These are phyloP conservation scores for Syrphus vitripennis DNA, from an alignment of 2,888 invertebrate species.

Conservation along the genomic window DNA sequence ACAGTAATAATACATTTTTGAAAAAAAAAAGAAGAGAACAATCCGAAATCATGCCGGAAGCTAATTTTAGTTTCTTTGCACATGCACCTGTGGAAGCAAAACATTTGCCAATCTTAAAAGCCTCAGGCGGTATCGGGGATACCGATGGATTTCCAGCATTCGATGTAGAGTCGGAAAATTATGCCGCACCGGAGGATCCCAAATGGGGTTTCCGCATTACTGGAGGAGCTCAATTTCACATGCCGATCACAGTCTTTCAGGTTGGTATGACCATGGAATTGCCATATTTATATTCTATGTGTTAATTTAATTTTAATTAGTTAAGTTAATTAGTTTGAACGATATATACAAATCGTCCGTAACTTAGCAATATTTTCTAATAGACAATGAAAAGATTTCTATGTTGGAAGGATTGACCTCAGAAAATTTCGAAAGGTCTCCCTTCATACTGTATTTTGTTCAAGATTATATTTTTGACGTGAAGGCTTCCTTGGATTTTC, in stretches of 20 bases:
- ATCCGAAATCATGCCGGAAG: conserved; percentile 77
- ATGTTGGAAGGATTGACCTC: too few relatives aligned
- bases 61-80: conserved; percentile 73
- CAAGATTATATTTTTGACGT: too few relatives aligned
- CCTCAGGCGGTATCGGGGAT: conserved; percentile 80
- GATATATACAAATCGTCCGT: too few relatives aligned
- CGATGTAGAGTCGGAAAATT: conserved; percentile 79
- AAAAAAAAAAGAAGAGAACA: conserved; percentile 12
- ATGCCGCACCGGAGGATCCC: conserved; percentile 78
- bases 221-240: conserved; percentile 81
- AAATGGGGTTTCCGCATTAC: conserved; percentile 81
- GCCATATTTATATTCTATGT: too few relatives aligned
- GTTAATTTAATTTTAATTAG: too few relatives aligned
- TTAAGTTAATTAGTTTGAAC: too few relatives aligned
- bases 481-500: too few relatives aligned
- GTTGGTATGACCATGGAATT: conserved; percentile 74
- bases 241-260: conserved; percentile 82
- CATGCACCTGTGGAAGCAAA: conserved; percentile 76
- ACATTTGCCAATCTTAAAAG: conserved; percentile 77
- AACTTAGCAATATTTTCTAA: too few relatives aligned
- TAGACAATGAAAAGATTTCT: too few relatives aligned
- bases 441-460: too few relatives aligned
- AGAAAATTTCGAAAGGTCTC: too few relatives aligned
- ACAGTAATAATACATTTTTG: conserved; percentile 18
- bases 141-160: conserved; percentile 80